These are phyloP conservation scores for Ophthalmolycus amberensis DNA, from an alignment of 2,113 vertebrate genomes.

Conservation along the genomic window DNA sequence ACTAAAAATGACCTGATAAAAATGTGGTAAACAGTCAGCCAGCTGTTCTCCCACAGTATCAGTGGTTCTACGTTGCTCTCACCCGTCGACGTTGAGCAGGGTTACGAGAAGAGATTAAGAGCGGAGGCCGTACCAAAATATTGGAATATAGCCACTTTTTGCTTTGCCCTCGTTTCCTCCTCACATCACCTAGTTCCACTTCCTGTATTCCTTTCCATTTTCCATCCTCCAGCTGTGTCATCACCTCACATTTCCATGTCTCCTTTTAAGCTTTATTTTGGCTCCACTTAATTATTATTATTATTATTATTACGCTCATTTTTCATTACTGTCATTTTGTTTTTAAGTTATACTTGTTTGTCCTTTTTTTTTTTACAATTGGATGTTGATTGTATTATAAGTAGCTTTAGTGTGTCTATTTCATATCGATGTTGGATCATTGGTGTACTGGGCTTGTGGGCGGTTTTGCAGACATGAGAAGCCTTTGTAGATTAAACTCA, in stretches of 20 bases:
- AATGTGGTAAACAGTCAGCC: constrained; percentile 49
- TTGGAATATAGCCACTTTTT: constrained; percentile 22
- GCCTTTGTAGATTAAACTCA: constrained; percentile 73
- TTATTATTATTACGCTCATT: constrained; percentile 3
- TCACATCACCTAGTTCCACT: constrained; percentile 29
- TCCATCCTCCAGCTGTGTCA: constrained; percentile 21
- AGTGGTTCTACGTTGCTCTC: constrained; percentile 2
- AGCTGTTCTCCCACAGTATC: constrained; percentile 44
- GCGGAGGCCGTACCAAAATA: constrained; percentile 3
- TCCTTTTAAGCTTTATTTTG: constrained; percentile 31
- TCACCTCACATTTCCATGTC: constrained; percentile 12
- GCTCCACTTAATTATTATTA: constrained; percentile 21
- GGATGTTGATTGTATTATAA: constrained; percentile 55
- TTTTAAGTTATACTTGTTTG: constrained; percentile 74
- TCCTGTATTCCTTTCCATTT: constrained; percentile 30
- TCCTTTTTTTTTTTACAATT: constrained; percentile 54
- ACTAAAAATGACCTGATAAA: constrained; percentile 20
- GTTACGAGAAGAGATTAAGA: constrained; percentile 31
- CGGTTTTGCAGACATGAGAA: constrained; percentile 60
- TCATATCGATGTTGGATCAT: constrained; percentile 40
- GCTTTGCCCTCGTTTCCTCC: constrained; percentile 26
- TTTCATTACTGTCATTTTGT: constrained; percentile 48
- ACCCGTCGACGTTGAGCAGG: not conserved
- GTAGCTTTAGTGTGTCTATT: constrained; percentile 46
- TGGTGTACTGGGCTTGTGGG: constrained; percentile 64